These are phyloP conservation scores for Agriopis leucophaearia DNA, from an alignment of 2,888 invertebrate genomes.

Conservation along the genomic window DNA sequence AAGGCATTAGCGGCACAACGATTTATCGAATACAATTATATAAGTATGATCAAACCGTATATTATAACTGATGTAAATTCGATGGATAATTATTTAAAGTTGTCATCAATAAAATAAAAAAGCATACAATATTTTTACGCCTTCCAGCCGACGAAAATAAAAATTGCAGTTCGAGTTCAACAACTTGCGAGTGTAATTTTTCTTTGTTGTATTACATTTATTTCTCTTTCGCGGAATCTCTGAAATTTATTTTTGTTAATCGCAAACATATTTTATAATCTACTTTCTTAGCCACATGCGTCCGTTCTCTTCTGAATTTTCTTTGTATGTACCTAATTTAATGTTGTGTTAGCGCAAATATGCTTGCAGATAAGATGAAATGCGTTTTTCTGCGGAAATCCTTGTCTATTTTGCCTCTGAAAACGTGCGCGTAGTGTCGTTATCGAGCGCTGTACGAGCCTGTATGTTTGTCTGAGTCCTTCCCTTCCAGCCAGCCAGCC, in stretches of 20 bases:
- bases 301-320: slow-evolving; percentile 35
- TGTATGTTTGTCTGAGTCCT: too few relatives aligned
- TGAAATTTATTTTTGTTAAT: background rate
- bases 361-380: slow-evolving; percentile 22
- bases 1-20: too few relatives aligned
- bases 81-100: background rate
- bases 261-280: slow-evolving; percentile 6
- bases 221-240: slow-evolving; percentile 21
- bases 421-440: slow-evolving; percentile 34
- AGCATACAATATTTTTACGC: background rate
- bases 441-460: slow-evolving; percentile 37
- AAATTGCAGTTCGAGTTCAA: slow-evolving; percentile 16
- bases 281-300: background rate
- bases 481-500: slow-evolving; percentile 49
- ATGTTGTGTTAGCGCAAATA: slow-evolving; percentile 44
- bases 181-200: slow-evolving; percentile 7
- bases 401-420: slow-evolving; percentile 14
- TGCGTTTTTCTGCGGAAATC: slow-evolving; percentile 37
- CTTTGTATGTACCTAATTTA: slow-evolving; percentile 31
- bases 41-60: too few relatives aligned
- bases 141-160: background rate
- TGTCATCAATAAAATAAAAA: background rate
- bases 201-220: slow-evolving; percentile 23
- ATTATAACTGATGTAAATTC: background rate
- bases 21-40: too few relatives aligned